Conservation (phyloP, 2,888 invertebrate species). For the Graphium colonna region DNA sequence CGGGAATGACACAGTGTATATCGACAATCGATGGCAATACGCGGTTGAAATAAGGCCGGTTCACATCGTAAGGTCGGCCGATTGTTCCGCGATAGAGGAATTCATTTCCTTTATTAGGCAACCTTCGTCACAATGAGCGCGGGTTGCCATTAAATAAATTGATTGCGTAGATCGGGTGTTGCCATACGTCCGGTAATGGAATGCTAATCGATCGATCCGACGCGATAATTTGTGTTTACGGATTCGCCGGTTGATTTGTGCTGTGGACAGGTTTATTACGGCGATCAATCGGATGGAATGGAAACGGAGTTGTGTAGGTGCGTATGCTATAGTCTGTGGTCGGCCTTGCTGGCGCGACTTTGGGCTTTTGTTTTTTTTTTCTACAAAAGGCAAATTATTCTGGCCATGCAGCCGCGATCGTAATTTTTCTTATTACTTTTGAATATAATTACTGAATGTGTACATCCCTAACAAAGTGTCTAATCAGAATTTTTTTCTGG, state of each 20-base stretch:
- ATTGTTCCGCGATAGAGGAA: constrained; percentile 20
- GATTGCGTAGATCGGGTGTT: constrained; percentile 44
- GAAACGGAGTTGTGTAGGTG: constrained; percentile 17
- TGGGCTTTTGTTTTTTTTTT: neutral
- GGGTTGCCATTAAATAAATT: constrained; percentile 53
- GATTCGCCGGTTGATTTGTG: constrained; percentile 26
- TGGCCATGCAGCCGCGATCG: too few species aligned
- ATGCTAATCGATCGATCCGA: constrained; percentile 44
- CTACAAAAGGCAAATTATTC: neutral
- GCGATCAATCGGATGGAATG: constrained; percentile 23
- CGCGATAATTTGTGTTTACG: constrained; percentile 31
- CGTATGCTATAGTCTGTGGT: constrained; percentile 3
- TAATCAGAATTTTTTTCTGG: too few species aligned
- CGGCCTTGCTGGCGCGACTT: too few species aligned
- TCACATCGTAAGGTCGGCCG: constrained; percentile 1
- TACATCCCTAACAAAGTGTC: too few species aligned
- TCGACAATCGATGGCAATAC: neutral
- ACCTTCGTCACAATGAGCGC: constrained; percentile 29
- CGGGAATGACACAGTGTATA: neutral
- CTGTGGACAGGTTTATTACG: constrained; percentile 22
- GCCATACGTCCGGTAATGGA: constrained; percentile 37
- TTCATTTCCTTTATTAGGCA: constrained; percentile 33
- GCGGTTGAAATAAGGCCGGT: constrained; percentile 6
- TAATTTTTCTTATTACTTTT: too few species aligned
- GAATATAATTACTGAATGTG: too few species aligned